phyloP scores from a whole-genome alignment of 1,140 invertebrate genomes.

The Phenacoccus solenopsis region DNA sequence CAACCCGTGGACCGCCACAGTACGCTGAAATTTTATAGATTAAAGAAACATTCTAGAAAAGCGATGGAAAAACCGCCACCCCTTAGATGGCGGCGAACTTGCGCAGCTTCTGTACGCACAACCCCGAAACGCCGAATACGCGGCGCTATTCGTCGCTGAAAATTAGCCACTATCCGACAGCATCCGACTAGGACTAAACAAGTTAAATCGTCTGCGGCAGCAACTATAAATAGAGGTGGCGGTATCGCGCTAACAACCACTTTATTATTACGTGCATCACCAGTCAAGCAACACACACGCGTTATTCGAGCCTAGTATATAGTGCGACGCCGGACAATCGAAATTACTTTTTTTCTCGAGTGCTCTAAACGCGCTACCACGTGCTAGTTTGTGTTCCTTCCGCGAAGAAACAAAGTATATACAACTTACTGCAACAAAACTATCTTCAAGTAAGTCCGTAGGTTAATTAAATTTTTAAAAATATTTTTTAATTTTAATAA shows the following conservation, averaged over 20 bases:
- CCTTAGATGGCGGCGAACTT: too few species aligned
- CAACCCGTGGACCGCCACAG: too few species aligned
- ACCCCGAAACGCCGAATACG: not conserved
- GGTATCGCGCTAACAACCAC: constrained; percentile 5
- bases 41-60: too few species aligned
- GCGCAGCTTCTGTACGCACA: not conserved
- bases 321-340: not conserved
- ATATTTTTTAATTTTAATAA: too few species aligned
- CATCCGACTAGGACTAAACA: constrained; percentile 16
- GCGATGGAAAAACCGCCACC: too few species aligned
- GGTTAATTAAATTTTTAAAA: too few species aligned
- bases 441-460: too few species aligned
- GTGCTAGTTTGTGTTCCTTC: not conserved
- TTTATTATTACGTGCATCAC: constrained; percentile 14
- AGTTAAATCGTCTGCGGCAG: constrained; percentile 11
- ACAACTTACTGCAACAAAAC: too few species aligned
- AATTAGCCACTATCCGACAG: constrained; percentile 13
- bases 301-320: not conserved
- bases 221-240: constrained; percentile 15
- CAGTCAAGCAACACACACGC: not conserved
- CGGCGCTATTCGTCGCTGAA: not conserved
- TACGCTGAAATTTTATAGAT: too few species aligned
- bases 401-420: too few species aligned
- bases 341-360: not conserved
- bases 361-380: not conserved